phyloP scores from a whole-genome alignment of 2,888 invertebrate species.

The Ormyrus pomaceus region DNA sequence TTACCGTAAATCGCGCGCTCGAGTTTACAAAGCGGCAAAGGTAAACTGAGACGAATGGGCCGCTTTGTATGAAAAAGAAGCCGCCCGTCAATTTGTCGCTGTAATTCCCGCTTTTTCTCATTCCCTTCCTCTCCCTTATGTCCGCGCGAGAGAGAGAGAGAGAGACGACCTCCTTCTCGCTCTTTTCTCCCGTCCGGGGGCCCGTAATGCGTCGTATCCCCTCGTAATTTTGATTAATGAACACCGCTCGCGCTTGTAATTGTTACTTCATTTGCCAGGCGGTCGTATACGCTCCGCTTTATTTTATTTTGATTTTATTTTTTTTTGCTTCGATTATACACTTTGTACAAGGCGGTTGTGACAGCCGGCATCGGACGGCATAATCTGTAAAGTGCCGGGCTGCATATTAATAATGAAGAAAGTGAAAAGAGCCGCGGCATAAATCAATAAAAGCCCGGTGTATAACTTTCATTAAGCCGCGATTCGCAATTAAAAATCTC shows the following conservation, averaged over 20 bases:
- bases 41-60: conserved; percentile 42
- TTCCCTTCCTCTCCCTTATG: background rate
- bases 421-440: background rate
- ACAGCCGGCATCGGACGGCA: too few relatives aligned
- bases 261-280: conserved; percentile 23
- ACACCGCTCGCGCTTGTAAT: conserved; percentile 16
- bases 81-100: conserved; percentile 52
- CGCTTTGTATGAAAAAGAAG: conserved; percentile 42
- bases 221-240: conserved; percentile 40
- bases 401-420: background rate
- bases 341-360: too few relatives aligned
- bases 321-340: too few relatives aligned
- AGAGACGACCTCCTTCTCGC: background rate
- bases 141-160: too few relatives aligned
- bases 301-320: too few relatives aligned
- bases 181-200: background rate
- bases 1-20: conserved; percentile 46
- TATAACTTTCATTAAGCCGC: too few relatives aligned
- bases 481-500: too few relatives aligned
- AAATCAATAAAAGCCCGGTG: background rate
- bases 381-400: too few relatives aligned
- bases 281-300: too few relatives aligned
- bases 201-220: background rate
- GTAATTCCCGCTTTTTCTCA: conserved; percentile 33
- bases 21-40: conserved; percentile 41